These are phyloP conservation scores for Panonychus citri DNA, from an alignment of 1,140 invertebrate species.

Conservation along the genomic window DNA sequence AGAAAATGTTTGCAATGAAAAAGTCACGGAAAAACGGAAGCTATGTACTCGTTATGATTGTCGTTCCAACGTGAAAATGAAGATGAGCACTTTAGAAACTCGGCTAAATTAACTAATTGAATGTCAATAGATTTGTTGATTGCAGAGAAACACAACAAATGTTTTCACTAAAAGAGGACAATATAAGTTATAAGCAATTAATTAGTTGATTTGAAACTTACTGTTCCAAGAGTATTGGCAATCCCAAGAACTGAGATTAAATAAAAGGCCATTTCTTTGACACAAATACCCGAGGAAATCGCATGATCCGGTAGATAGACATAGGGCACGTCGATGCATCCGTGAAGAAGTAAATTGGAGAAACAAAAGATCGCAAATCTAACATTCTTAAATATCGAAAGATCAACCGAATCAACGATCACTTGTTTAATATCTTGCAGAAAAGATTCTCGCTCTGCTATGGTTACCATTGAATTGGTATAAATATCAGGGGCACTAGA, in stretches of 20 bases:
- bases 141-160: too few relatives aligned
- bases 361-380: slow-evolving; percentile 52
- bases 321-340: slow-evolving; percentile 64
- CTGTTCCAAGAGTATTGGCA: slow-evolving; percentile 59
- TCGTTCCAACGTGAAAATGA: too few relatives aligned
- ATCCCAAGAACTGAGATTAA: slow-evolving; percentile 66
- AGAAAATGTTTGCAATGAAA: too few relatives aligned
- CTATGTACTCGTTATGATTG: too few relatives aligned
- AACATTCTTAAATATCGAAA: slow-evolving; percentile 46
- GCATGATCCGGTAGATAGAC: slow-evolving; percentile 57
- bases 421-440: slow-evolving; percentile 41
- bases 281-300: slow-evolving; percentile 36
- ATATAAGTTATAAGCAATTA: too few relatives aligned
- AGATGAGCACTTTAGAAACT: too few relatives aligned
- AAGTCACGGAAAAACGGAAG: too few relatives aligned
- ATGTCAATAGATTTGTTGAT: too few relatives aligned
- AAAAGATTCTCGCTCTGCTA: slow-evolving; percentile 18
- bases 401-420: slow-evolving; percentile 46
- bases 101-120: too few relatives aligned
- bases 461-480: slow-evolving; percentile 62
- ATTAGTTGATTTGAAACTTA: slow-evolving; percentile 23
- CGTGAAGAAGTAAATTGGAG: slow-evolving; percentile 61
- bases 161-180: too few relatives aligned
- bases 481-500: slow-evolving; percentile 75
- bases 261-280: slow-evolving; percentile 43